These are phyloP conservation scores for Cephalopachus bancanus DNA, from an alignment of 2,797 vertebrate genomes.

Conservation along the genomic window DNA sequence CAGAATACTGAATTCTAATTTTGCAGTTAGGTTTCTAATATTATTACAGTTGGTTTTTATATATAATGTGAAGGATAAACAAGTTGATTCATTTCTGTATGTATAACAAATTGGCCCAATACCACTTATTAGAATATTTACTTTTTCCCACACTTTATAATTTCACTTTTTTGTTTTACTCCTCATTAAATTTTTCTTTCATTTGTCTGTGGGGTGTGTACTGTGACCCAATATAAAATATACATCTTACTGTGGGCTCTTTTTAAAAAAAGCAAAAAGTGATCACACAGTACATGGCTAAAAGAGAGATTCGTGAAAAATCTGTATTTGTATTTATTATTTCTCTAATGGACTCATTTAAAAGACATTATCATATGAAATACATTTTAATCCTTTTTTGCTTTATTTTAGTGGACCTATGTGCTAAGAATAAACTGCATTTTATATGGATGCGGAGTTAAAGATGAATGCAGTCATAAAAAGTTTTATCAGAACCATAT, in stretches of 20 bases:
- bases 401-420: not conserved
- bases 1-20: not conserved
- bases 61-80: not conserved
- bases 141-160: not conserved
- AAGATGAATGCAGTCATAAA: not conserved
- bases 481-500: not conserved
- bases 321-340: not conserved
- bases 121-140: not conserved
- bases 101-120: not conserved
- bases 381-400: not conserved
- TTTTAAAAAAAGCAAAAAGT: conserved; percentile 1
- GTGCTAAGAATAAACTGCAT: conserved; percentile 26
- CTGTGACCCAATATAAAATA: not conserved
- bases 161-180: not conserved
- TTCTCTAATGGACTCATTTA: not conserved
- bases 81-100: not conserved
- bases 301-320: not conserved
- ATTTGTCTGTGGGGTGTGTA: not conserved
- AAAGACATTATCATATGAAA: conserved; percentile 29
- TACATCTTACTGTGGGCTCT: not conserved
- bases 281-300: not conserved
- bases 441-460: not conserved
- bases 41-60: not conserved
- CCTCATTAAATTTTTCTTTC: not conserved
- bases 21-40: not conserved